A percentile compares a stretch with the other conserved stretches of the same genome.
phyloP scores from a whole-genome alignment of 2,888 invertebrate genomes.

The Allacma fusca region DNA sequence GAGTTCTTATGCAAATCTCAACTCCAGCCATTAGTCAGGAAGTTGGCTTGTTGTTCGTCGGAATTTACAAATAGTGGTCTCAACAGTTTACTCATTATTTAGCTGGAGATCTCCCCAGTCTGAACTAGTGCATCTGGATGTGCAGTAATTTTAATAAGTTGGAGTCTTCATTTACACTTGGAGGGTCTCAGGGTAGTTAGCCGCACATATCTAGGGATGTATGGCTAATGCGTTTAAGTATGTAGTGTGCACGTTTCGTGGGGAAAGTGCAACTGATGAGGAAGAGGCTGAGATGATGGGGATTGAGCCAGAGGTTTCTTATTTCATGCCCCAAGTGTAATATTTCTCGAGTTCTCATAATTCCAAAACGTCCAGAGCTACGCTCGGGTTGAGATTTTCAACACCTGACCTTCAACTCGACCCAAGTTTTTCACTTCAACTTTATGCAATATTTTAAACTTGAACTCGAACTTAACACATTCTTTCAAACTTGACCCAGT shows the following conservation, averaged over 20 bases:
- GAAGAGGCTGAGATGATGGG: not conserved
- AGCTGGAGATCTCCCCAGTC: not conserved
- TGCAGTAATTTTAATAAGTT: not conserved
- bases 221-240: too few species aligned
- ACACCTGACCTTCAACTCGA: too few species aligned
- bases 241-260: too few species aligned
- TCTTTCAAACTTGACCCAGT: too few species aligned
- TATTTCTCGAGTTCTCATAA: not conserved
- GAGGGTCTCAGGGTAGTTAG: too few species aligned
- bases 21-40: not conserved
- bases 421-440: too few species aligned
- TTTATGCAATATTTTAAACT: too few species aligned
- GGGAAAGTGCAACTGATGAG: not conserved
- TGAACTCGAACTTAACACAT: too few species aligned
- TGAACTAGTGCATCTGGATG: not conserved
- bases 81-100: slow-evolving; percentile 8
- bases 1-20: slow-evolving; percentile 2
- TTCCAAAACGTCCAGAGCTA: too few species aligned
- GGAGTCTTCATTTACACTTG: not conserved
- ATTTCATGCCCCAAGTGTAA: not conserved
- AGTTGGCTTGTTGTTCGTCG: not conserved
- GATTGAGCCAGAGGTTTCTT: not conserved
- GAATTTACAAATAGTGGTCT: not conserved
- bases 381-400: too few species aligned
- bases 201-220: too few species aligned